Conservation (phyloP, 2,888 invertebrate species). For the Drosophila recens region DNA sequence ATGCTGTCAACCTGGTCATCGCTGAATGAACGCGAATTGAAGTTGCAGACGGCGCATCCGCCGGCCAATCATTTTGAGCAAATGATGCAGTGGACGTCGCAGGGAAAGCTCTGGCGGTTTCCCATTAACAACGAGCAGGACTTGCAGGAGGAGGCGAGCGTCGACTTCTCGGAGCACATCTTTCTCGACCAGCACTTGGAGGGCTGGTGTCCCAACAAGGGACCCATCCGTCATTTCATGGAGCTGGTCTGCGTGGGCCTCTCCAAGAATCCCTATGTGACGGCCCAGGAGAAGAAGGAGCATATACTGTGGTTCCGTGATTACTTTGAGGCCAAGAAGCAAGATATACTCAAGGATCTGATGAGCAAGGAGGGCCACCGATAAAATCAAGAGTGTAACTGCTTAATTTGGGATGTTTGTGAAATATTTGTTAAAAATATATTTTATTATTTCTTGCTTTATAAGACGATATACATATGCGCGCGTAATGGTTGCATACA, state of each 20-base stretch:
- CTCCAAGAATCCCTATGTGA: slow-evolving; percentile 96
- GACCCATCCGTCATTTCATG: slow-evolving; percentile 98
- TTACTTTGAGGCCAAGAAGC: slow-evolving; percentile 93
- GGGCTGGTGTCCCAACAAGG: slow-evolving; percentile 95
- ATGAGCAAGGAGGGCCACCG: slow-evolving; percentile 65
- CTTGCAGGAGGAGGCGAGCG: slow-evolving; percentile 88
- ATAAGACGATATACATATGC: slow-evolving; percentile 52
- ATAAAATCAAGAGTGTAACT: slow-evolving; percentile 50
- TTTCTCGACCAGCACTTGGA: slow-evolving; percentile 95
- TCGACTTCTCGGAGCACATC: slow-evolving; percentile 96
- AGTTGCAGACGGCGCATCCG: slow-evolving; percentile 89
- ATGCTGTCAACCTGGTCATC: slow-evolving; percentile 89
- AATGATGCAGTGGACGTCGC: slow-evolving; percentile 96
- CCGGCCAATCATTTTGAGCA: slow-evolving; percentile 96
- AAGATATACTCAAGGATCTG: slow-evolving; percentile 87
- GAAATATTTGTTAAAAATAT: slow-evolving; percentile 70
- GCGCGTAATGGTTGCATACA: slow-evolving; percentile 11
- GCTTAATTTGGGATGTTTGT: slow-evolving; percentile 47
- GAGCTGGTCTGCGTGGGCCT: slow-evolving; percentile 97
- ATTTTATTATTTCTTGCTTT: slow-evolving; percentile 56
- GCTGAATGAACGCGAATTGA: slow-evolving; percentile 89
- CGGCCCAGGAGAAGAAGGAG: slow-evolving; percentile 93
- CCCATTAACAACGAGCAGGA: slow-evolving; percentile 99
- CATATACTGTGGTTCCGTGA: slow-evolving; percentile 96
- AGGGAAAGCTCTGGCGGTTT: slow-evolving; percentile 98